Evolutionary conservation across 1,140 invertebrate genomes (phyloP), one percentile per base, ranked within the genome.

Genomic region (Colletes gigas): DNA sequence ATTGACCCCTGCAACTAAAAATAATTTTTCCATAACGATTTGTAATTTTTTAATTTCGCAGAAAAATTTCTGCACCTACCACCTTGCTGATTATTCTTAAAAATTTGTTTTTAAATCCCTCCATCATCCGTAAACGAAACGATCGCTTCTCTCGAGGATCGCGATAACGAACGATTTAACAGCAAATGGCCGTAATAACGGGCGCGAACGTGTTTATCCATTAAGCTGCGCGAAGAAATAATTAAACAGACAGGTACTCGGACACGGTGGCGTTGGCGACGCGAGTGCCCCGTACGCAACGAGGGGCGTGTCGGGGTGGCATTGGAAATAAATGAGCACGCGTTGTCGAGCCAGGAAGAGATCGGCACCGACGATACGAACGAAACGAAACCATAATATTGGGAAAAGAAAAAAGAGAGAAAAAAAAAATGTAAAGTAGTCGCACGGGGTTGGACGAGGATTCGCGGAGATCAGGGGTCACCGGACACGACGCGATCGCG

Each of bases 371-470:
- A n/a, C 60, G 85, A 86, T 87, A 85, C 9, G 69, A 50, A 15
- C 60, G 71, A 76, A 87, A 83, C 76, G 84, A 87, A 88, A 88
- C 86, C 82, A 72, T 85, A 85, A 88, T 88, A 88, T 88, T 88
- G 72, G 82, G 81, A 83, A 85, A 86, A 55, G 83, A 9, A 84
- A 85, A 47, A 47, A 55, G 84, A 77, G 83, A 85, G 44, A 47
- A 47, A 55, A 85, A 79, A 85, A 85, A 80, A 84, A 86, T 83
- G 85, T 71, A 88, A 82, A 88, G 67, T 72, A 79, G 76, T 60
- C 73, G 80, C 68, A 68, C 50, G 76, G 79, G 80, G 54, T 12
- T 47, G 8, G n/a, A 63, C 47, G 52, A 52, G 70, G 59, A 73
- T 78, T 63, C 77, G 77, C 83, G 74, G 30, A 73, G 83, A 77